These are phyloP conservation scores for Fabriciana adippe DNA, from an alignment of 2,888 invertebrate species.

Conservation along the genomic window DNA sequence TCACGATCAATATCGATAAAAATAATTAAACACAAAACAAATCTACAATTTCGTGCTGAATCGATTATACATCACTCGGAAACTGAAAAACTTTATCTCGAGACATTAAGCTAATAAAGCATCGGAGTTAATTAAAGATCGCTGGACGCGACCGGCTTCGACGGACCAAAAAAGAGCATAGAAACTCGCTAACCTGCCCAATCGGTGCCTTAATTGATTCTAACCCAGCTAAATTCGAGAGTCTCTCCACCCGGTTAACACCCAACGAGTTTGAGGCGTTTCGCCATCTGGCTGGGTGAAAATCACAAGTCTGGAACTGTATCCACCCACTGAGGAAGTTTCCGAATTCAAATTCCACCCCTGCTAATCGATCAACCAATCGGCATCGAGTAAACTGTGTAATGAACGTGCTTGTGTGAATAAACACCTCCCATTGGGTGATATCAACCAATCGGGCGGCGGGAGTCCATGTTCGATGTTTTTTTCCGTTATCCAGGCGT, in stretches of 20 bases:
- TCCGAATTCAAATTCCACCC: slow-evolving; percentile 74
- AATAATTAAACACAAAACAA: slow-evolving; percentile 51
- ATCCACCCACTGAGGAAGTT: slow-evolving; percentile 75
- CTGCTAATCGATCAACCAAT: slow-evolving; percentile 61
- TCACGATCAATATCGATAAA: slow-evolving; percentile 57
- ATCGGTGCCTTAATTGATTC: slow-evolving; percentile 74
- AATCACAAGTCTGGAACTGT: slow-evolving; percentile 64
- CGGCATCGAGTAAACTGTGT: slow-evolving; percentile 52
- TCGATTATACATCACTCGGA: slow-evolving; percentile 56
- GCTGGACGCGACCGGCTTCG: slow-evolving; percentile 52
- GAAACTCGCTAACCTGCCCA: slow-evolving; percentile 58
- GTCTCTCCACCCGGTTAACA: slow-evolving; percentile 52
- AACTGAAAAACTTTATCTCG: slow-evolving; percentile 66
- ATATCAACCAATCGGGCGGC: slow-evolving; percentile 58
- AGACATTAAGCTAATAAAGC: slow-evolving; percentile 81
- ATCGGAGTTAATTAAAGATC: slow-evolving; percentile 80
- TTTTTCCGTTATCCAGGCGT: slow-evolving; percentile 62
- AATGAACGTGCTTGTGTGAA: slow-evolving; percentile 59
- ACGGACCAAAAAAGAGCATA: slow-evolving; percentile 62
- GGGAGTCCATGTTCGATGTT: slow-evolving; percentile 71
- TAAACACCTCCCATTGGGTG: slow-evolving; percentile 58
- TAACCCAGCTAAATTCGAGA: slow-evolving; percentile 68
- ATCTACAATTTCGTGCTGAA: slow-evolving; percentile 52
- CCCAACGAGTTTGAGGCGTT: slow-evolving; percentile 58
- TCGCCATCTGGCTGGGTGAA: slow-evolving; percentile 68